Evolutionary conservation across 2,113 vertebrate species (phyloP).

Genomic region (Carollia perspicillata): DNA sequence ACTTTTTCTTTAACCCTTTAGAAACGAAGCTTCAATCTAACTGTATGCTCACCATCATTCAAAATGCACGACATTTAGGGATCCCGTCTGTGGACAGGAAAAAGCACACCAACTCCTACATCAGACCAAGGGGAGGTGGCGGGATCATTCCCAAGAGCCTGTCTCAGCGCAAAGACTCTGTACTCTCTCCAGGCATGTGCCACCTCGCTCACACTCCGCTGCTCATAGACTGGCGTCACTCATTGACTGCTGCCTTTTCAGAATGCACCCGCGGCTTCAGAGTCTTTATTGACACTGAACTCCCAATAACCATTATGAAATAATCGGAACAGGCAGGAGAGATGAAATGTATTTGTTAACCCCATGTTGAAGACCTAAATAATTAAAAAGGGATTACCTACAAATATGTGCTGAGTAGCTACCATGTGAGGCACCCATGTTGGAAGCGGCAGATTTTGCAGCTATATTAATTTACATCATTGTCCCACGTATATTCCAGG

Average conservation of each 20-base stretch:
- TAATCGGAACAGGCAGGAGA: background rate
- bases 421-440: rapidly evolving
- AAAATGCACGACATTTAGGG: background rate
- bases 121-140: background rate
- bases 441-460: background rate
- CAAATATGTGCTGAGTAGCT: background rate
- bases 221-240: background rate
- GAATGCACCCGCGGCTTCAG: background rate
- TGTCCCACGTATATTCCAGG: background rate
- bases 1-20: background rate
- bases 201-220: background rate
- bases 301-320: conserved; percentile 9
- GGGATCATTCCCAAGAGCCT: background rate
- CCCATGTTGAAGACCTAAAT: background rate
- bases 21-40: background rate
- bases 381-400: background rate
- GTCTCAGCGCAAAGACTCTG: background rate
- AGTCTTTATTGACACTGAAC: conserved; percentile 27
- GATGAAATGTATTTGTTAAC: background rate
- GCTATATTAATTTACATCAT: background rate
- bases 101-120: background rate
- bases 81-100: background rate
- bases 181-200: background rate
- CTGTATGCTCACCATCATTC: background rate
- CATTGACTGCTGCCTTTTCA: background rate